Percentiles rank a stretch among this genome's conserved stretches.
Conservation (phyloP, 1,140 invertebrate species). For the Trichonephila clavata region DNA sequence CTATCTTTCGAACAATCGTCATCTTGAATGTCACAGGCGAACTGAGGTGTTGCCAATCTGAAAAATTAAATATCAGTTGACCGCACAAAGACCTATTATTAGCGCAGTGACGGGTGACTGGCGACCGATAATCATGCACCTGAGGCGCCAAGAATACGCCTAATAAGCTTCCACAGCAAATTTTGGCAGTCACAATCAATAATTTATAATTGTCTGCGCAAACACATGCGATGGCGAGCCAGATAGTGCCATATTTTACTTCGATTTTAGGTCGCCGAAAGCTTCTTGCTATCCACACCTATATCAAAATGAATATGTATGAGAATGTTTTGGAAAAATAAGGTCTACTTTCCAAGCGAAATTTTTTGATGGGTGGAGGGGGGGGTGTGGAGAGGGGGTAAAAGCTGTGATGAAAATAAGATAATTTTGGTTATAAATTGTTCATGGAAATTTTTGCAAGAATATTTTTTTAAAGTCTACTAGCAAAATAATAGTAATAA, state of each 20-base stretch:
- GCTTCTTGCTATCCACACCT: neutral
- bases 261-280: neutral
- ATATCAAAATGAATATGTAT: constrained; percentile 24
- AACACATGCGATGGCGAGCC: neutral
- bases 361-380: too few species aligned
- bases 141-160: constrained; percentile 29
- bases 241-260: constrained; percentile 15
- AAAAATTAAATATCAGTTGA: neutral
- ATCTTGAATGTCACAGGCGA: neutral
- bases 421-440: too few species aligned
- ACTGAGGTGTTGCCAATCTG: neutral
- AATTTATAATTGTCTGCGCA: constrained; percentile 54
- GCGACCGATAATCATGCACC: constrained; percentile 59
- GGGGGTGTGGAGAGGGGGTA: too few species aligned
- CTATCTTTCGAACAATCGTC: constrained; percentile 4
- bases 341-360: too few species aligned
- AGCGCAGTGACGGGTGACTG: constrained; percentile 45
- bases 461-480: too few species aligned
- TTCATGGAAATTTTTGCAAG: too few species aligned
- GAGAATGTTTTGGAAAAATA: neutral
- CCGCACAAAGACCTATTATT: constrained; percentile 26
- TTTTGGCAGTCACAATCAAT: constrained; percentile 58
- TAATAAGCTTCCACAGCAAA: neutral
- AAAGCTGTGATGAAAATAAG: too few species aligned
- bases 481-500: too few species aligned